Evolutionary conservation across 2,113 vertebrate genomes (phyloP).

Genomic region (Rhea americana): DNA sequence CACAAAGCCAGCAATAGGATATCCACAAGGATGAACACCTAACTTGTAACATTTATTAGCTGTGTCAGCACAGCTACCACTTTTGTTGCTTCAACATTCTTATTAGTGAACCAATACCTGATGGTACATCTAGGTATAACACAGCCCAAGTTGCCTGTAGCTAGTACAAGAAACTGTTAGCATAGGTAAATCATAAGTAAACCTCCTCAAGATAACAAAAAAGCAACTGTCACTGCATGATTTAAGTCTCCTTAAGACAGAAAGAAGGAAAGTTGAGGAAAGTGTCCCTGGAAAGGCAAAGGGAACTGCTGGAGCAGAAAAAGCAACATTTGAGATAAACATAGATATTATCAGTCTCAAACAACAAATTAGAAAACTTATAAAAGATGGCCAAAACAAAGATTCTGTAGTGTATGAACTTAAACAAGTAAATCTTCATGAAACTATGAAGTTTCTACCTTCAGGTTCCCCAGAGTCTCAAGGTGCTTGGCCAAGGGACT

Average conservation of each 20-base stretch:
- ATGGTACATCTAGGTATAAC: accelerated
- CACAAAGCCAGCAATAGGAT: accelerated
- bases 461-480: neutral
- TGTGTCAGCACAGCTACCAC: neutral
- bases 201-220: neutral
- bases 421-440: neutral
- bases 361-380: neutral
- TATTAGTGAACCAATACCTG: neutral
- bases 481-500: neutral
- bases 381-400: neutral
- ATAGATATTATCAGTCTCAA: neutral
- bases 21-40: neutral
- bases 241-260: neutral
- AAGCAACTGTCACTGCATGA: neutral
- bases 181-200: neutral
- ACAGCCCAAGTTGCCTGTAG: neutral
- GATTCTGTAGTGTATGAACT: neutral
- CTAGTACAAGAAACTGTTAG: neutral
- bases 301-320: neutral
- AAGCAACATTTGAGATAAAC: neutral
- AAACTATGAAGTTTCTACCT: neutral
- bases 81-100: neutral
- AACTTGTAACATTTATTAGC: neutral
- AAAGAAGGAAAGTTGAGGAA: neutral
- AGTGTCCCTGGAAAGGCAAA: neutral